Base-by-base conservation (phyloP, 1,140 invertebrate genomes). In the Drosophila bocki region DNA sequence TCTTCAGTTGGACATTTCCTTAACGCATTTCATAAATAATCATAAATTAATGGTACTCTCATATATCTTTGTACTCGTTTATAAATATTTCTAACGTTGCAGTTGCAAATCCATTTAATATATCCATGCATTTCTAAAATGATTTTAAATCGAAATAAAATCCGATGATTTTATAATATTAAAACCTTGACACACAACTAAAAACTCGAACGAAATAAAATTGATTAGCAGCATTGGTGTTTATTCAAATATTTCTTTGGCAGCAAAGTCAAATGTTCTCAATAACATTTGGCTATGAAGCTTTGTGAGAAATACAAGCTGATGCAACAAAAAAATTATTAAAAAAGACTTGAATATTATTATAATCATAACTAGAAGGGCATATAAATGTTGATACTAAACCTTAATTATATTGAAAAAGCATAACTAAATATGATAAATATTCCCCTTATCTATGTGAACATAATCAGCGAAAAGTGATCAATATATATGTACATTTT, bases 151-250 rank as follows among this genome's bases (percentile, higher is more conserved):
- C 48, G 50, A 67, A 82, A 80, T 87, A 92, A 88, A 91, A 88
- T 88, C 82, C 75, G 91, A 92, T 92, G 91, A 92, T 92, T 87
- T 92, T 92, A 92, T 92, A 91, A 92, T 92, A 92, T 92, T 92
- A 92, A 92, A 92, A 92, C 91, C 87, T 92, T 92, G 91, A 92
- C 91, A 92, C 91, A 84, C 76, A 75, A 70, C 77, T 71, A 74
- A 82, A 56, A 78, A 72, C 51, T 44, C 62, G 37, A 71, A 63
- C 26, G 33, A 29, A 75, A 47, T 56, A 50, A 13, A 51, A 61
- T 29, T 29, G 29, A 68, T 42, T 26, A 47, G 41, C 44, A 35
- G 64, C 65, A 85, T 78, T 75, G 70, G 75, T 39, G 42, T 65
- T 39, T 29, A 48, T n/a, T 19, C 19, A 9, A 12, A 19, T 47